Evolutionary conservation across 2,113 vertebrate genomes (phyloP), one percentile per base, ranked within the genome.

Genomic region (Eurystomus gularis): DNA sequence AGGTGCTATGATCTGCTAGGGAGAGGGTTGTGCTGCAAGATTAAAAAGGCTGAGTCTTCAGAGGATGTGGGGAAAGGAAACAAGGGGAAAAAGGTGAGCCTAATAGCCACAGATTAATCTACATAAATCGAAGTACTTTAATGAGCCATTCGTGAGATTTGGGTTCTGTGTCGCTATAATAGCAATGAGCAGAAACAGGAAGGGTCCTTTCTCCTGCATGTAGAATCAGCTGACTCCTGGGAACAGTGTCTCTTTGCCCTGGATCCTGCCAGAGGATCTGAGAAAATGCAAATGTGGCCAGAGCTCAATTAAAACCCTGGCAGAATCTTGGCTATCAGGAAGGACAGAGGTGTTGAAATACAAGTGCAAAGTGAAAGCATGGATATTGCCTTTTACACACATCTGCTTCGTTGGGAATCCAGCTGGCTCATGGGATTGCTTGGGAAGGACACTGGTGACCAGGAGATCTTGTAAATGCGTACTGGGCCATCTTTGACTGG

Each of bases 141-240:
- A 23, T 33, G 17, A 91, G 7, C 8, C 1, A 1, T 88, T 71
- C 21, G 33, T 66, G 37, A 58, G 18, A 52, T 54, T 79, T 78
- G 44, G 68, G 17, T 84, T 69, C 42, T 65, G 7, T 42, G 7
- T 55, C 25, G 44, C 26, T 24, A 1, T 72, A 65, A 29, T 12
- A 93, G 12, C 24, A 94, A 86, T 1, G 6, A 61, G 17, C 11
- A 84, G 84, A 65, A 86, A 33, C 6, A 65, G 35, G 17, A 61
- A 65, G 16, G 6, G 4, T 57, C 17, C 33, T 81, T 86, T 24
- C 9, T 83, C 18, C 10, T 21, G 7, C 0, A 0, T 61, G 3
- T 73, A 52, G 73, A 15, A 66, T 40, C 5, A n/a, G 29, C 33
- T 51, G 10, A 25, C 48, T 80, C 9, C 35, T 16, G 16, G 18